These are phyloP conservation scores for Ennomos quercinarius DNA, from an alignment of 2,888 invertebrate genomes.

Conservation along the genomic window DNA sequence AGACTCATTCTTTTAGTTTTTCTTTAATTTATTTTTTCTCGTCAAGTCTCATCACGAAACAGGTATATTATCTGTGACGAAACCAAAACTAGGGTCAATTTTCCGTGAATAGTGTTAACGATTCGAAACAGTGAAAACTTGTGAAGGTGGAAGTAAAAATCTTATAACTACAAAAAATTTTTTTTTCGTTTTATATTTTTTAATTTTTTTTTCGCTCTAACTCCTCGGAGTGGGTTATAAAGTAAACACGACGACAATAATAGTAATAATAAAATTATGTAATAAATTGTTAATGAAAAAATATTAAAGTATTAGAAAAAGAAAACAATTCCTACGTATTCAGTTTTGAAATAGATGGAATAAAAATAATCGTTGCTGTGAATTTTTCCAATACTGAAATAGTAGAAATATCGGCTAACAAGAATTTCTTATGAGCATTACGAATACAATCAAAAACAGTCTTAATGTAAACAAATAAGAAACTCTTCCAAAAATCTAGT, in stretches of 20 bases:
- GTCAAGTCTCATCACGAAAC: conserved; percentile 7
- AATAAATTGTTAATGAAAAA: conserved; percentile 47
- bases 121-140: conserved; percentile 33
- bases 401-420: conserved; percentile 58
- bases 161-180: conserved; percentile 35
- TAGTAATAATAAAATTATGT: conserved; percentile 55
- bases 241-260: conserved; percentile 77
- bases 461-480: neutral
- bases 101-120: conserved; percentile 20
- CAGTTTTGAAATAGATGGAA: conserved; percentile 59
- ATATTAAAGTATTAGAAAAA: conserved; percentile 46
- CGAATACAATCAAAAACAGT: neutral
- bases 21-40: neutral
- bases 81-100: conserved; percentile 6
- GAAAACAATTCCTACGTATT: conserved; percentile 56
- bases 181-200: conserved; percentile 43
- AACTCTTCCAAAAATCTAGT: neutral
- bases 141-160: conserved; percentile 30
- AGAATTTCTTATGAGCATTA: conserved; percentile 44
- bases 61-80: neutral
- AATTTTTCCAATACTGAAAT: conserved; percentile 65
- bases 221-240: conserved; percentile 71
- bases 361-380: conserved; percentile 29
- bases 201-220: conserved; percentile 60
- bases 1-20: no score